Evolutionary conservation across 2,113 vertebrate genomes (phyloP), one percentile per base, ranked within the genome.

Genomic region (Mola mola): DNA sequence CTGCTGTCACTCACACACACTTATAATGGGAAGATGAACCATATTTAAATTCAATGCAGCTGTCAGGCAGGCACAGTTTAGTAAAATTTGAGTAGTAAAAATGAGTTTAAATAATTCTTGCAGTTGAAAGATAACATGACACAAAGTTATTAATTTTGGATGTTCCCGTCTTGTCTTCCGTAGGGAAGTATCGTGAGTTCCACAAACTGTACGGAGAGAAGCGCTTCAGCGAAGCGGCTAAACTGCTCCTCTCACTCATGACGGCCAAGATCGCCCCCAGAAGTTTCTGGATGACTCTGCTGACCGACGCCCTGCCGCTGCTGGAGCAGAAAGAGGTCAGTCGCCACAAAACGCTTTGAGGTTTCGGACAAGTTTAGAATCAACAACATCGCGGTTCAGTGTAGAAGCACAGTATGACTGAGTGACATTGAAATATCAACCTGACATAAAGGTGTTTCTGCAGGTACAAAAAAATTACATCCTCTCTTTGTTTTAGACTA

Each of bases 161-260:
- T 29, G 0, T 15, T 37, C 2, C 37, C 50, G 24, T 44, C 19
- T 58, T 12, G 56, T 38, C 10, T 6, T 31, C 49, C 2, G 36
- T 5, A 96, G 97, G 96, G 6, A 98, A 99, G 81, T 99, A 99
- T 83, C 92, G 96, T 0, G 97, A 99, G 69, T 99, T 99, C 87
- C 97, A 99, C 91, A 91, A 93, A 47, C 79, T 99, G 0, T 99
- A 99, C 0, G 95, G 91, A 3, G 95, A 99, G 71, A 92, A 95
- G 67, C 85, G 72, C 2, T 98, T 97, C 64, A 29, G 53, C 0
- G 95, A 95, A 13, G 97, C 96, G 0, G 95, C 94, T 0, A 92
- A 86, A 66, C 91, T 99, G 36, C 93, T 99, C 10, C 87, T 99
- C 49, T 95, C 94, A 3, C 88, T 99, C 72, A 97, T 99, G 96